These are phyloP conservation scores for Plemyria rubiginata DNA, from an alignment of 2,888 invertebrate species.

Conservation along the genomic window DNA sequence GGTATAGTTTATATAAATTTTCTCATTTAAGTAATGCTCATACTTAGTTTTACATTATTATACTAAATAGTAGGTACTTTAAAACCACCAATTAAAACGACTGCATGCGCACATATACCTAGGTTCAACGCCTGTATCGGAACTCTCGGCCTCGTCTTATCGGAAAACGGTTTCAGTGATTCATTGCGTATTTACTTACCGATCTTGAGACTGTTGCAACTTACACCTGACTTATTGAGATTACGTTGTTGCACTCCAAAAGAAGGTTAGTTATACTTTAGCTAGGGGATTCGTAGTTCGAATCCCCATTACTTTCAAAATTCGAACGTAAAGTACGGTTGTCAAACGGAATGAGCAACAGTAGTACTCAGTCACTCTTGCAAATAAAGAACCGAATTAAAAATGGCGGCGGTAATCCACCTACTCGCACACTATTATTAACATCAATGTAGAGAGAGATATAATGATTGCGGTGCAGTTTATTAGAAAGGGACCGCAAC, in stretches of 20 bases:
- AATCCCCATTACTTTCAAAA: no score
- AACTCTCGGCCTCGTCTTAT: constrained; percentile 68
- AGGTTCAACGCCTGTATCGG: constrained; percentile 56
- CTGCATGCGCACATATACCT: neutral
- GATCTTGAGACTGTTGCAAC: constrained; percentile 47
- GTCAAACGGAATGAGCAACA: neutral
- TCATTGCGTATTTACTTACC: constrained; percentile 75
- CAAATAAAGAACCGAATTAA: neutral
- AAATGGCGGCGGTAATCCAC: no score
- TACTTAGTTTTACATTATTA: no score
- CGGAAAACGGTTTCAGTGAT: constrained; percentile 80
- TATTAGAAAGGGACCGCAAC: no score
- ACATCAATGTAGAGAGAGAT: no score
- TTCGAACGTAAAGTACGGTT: constrained; percentile 13
- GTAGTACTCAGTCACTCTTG: neutral
- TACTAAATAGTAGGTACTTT: neutral
- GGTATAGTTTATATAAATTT: no score
- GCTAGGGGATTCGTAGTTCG: constrained; percentile 36
- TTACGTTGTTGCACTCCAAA: constrained; percentile 31
- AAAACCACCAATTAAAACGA: neutral
- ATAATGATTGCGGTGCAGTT: no score
- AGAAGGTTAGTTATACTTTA: constrained; percentile 19
- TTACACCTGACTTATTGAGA: constrained; percentile 47
- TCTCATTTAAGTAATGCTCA: no score
- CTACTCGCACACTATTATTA: no score